phyloP scores from a whole-genome alignment of 2,797 vertebrate species.

The Labroides dimidiatus region DNA sequence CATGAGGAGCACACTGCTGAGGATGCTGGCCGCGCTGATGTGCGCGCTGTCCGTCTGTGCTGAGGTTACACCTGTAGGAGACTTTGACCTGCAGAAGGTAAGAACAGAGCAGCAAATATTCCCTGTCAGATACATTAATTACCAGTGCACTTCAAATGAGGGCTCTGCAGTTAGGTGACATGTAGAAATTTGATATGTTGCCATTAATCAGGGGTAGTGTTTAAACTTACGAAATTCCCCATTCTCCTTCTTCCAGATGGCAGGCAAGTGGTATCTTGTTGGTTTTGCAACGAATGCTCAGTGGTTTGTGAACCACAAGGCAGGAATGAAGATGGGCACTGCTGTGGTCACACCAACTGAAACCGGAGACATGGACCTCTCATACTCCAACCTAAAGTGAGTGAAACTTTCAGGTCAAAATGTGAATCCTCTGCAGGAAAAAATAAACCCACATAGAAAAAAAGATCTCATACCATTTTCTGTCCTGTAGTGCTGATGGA shows the following conservation, averaged over 20 bases:
- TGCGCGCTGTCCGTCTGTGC: constrained; percentile 69
- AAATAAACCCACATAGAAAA: too few species aligned
- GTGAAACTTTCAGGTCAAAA: constrained; percentile 6
- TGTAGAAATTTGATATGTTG: too few species aligned
- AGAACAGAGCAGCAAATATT: constrained; percentile 29
- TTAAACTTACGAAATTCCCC: not conserved
- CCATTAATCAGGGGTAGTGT: too few species aligned
- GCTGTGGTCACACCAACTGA: constrained; percentile 55
- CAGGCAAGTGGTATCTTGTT: constrained; percentile 88
- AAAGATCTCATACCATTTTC: not conserved
- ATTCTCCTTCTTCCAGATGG: constrained; percentile 75
- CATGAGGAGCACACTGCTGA: constrained; percentile 75
- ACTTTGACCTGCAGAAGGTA: constrained; percentile 90
- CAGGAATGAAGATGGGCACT: constrained; percentile 85
- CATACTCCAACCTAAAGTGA: constrained; percentile 83
- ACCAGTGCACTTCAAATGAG: too few species aligned
- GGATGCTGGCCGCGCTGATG: constrained; percentile 79
- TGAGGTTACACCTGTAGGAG: constrained; percentile 69
- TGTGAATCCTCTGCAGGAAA: too few species aligned
- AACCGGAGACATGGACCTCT: constrained; percentile 85
- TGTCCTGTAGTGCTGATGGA: constrained; percentile 79
- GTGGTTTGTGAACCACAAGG: constrained; percentile 89
- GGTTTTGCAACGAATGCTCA: constrained; percentile 89
- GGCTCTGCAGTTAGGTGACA: too few species aligned
- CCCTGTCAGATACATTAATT: too few species aligned